phyloP scores from a whole-genome alignment of 2,888 invertebrate species.

The Ophion slaviceki region DNA sequence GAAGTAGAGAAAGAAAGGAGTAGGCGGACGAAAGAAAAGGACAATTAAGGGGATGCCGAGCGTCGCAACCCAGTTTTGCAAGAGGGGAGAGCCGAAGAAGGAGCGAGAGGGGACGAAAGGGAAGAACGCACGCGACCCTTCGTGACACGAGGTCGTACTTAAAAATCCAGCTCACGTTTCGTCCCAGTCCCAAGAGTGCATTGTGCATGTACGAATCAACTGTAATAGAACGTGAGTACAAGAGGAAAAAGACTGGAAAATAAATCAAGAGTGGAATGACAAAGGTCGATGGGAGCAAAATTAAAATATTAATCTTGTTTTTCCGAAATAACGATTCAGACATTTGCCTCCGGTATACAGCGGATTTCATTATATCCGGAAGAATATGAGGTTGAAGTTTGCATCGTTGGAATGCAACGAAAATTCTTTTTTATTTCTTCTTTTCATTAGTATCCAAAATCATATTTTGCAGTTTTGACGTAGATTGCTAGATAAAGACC shows the following conservation, averaged over 20 bases:
- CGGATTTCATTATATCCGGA: not conserved
- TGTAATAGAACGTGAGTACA: conserved; percentile 41
- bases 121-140: conserved; percentile 78
- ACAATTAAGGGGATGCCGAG: conserved; percentile 75
- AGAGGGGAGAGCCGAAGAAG: conserved; percentile 32
- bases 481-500: too few species aligned
- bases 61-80: conserved; percentile 75
- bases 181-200: conserved; percentile 61
- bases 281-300: not conserved
- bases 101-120: not conserved
- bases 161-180: conserved; percentile 66
- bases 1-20: conserved; percentile 31
- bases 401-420: too few species aligned
- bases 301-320: conserved; percentile 6
- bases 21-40: conserved; percentile 43
- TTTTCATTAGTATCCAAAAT: too few species aligned
- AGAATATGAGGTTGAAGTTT: not conserved
- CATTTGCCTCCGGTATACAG: not conserved
- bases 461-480: too few species aligned
- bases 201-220: conserved; percentile 59
- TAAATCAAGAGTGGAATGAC: conserved; percentile 39
- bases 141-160: conserved; percentile 77
- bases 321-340: not conserved
- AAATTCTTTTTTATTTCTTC: too few species aligned
- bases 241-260: conserved; percentile 32